phyloP scores from a whole-genome alignment of 2,113 vertebrate species.

The Coryphaenoides rupestris region DNA sequence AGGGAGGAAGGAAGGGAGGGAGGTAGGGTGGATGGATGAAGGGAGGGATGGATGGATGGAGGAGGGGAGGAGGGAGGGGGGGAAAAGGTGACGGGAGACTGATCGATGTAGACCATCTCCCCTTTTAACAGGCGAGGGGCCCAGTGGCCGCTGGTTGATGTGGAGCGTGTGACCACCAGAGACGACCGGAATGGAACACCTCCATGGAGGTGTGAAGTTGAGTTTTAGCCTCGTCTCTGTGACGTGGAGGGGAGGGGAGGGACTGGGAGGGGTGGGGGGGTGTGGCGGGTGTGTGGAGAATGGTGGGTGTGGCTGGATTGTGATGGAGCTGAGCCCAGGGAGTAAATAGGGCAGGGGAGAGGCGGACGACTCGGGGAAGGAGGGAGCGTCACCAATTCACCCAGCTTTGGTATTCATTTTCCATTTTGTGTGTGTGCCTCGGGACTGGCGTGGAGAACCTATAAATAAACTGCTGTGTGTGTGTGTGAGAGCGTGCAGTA shows the following conservation, averaged over 20 bases:
- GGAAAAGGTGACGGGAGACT: too few relatives aligned
- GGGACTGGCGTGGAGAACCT: slow-evolving; percentile 60
- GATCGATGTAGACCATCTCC: too few relatives aligned
- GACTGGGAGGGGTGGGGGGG: slow-evolving; percentile 32
- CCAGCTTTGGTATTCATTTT: slow-evolving; percentile 67
- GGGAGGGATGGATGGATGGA: slow-evolving; percentile 36
- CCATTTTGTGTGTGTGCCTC: slow-evolving; percentile 39
- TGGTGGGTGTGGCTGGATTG: slow-evolving; percentile 36
- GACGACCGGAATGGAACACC: slow-evolving; percentile 75
- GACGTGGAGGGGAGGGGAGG: slow-evolving; percentile 30
- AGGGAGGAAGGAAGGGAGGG: too few relatives aligned
- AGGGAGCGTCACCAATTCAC: slow-evolving; percentile 69
- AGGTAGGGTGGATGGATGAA: slow-evolving; percentile 26
- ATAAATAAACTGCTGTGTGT: slow-evolving; percentile 51
- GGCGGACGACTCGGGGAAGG: slow-evolving; percentile 50
- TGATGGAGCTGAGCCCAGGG: slow-evolving; percentile 39
- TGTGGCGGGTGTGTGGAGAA: slow-evolving; percentile 42
- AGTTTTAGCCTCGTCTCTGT: slow-evolving; percentile 64
- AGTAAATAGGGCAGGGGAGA: slow-evolving; percentile 51
- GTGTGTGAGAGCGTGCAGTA: slow-evolving; percentile 13
- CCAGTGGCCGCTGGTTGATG: too few relatives aligned
- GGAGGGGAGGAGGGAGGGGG: background rate
- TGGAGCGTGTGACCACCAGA: slow-evolving; percentile 63
- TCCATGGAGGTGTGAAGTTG: slow-evolving; percentile 72
- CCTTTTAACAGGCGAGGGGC: too few relatives aligned